phyloP scores from a whole-genome alignment of 2,797 vertebrate species.

The Eleutherodactylus coqui region DNA sequence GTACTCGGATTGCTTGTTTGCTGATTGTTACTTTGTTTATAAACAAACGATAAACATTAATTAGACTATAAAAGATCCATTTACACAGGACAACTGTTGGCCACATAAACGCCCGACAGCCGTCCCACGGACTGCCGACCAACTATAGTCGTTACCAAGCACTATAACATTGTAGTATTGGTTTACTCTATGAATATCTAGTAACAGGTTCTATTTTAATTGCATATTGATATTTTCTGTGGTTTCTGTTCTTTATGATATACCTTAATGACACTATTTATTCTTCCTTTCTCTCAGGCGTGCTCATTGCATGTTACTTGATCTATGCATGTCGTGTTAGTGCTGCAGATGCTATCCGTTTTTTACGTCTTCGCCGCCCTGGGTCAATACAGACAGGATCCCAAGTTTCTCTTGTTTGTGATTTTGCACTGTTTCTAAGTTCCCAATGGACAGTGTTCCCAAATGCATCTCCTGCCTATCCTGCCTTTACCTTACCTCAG shows the following conservation, averaged over 20 bases:
- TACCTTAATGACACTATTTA: background rate
- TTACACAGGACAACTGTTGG: no score
- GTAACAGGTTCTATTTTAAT: no score
- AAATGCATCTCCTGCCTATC: conserved; percentile 66
- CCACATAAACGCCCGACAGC: no score
- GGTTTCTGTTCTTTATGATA: background rate
- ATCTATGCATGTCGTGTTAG: conserved; percentile 80
- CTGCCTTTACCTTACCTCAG: conserved; percentile 77
- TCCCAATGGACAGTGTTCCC: conserved; percentile 76
- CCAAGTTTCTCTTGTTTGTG: conserved; percentile 82
- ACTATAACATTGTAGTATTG: no score
- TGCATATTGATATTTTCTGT: background rate
- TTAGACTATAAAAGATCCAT: no score
- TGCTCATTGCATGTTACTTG: conserved; percentile 84
- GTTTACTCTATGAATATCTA: no score
- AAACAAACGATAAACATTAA: no score
- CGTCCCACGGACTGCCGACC: no score
- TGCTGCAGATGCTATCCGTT: conserved; percentile 82
- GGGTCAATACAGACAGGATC: conserved; percentile 81
- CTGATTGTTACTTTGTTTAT: no score
- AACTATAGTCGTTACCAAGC: no score
- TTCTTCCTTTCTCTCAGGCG: conserved; percentile 70
- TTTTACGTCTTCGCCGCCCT: conserved; percentile 80
- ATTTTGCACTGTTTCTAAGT: conserved; percentile 78
- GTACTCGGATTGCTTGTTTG: no score